These are phyloP conservation scores for Cynoglossus semilaevis DNA, from an alignment of 2,113 vertebrate species.

Conservation along the genomic window DNA sequence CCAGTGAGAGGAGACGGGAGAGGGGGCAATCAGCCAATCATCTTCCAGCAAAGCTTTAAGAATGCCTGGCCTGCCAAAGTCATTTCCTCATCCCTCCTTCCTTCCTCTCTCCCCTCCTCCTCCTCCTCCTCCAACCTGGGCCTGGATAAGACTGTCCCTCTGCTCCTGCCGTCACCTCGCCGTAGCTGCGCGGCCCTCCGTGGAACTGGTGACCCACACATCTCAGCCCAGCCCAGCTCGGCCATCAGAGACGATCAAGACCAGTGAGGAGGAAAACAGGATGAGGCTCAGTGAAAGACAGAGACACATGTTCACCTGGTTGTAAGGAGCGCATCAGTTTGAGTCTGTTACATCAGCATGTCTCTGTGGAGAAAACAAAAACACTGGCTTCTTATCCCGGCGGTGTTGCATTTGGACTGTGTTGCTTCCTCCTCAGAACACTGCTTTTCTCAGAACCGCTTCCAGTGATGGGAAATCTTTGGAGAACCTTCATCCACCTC, in stretches of 20 bases:
- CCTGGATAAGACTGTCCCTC: slow-evolving; percentile 21
- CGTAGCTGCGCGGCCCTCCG: slow-evolving; percentile 7
- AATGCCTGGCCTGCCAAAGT: slow-evolving; percentile 74
- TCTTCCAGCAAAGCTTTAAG: slow-evolving; percentile 70
- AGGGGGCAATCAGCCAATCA: slow-evolving; percentile 56
- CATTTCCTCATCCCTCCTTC: slow-evolving; percentile 6
- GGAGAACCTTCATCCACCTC: slow-evolving; percentile 39
- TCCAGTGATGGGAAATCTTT: slow-evolving; percentile 38
- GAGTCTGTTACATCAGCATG: slow-evolving; percentile 33
- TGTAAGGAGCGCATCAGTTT: slow-evolving; percentile 25
- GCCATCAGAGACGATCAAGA: slow-evolving; percentile 21
- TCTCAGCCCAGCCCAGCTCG: slow-evolving; percentile 22
- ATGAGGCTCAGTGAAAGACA: slow-evolving; percentile 23
- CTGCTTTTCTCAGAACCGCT: slow-evolving; percentile 51
- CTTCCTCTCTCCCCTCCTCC: too few relatives aligned
- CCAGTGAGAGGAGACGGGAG: slow-evolving; percentile 14
- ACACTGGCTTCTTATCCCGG: slow-evolving; percentile 49
- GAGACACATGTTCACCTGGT: slow-evolving; percentile 25
- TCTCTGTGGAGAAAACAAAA: slow-evolving; percentile 33
- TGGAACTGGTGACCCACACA: slow-evolving; percentile 48
- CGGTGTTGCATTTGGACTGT: slow-evolving; percentile 48
- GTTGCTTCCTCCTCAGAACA: slow-evolving; percentile 56
- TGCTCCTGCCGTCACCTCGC: slow-evolving; percentile 15
- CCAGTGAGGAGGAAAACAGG: slow-evolving; percentile 3
- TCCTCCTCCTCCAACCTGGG: not conserved